Evolutionary conservation across 2,113 vertebrate genomes (phyloP), one percentile per base, ranked within the genome.

Genomic region (Notothenia rossii): DNA sequence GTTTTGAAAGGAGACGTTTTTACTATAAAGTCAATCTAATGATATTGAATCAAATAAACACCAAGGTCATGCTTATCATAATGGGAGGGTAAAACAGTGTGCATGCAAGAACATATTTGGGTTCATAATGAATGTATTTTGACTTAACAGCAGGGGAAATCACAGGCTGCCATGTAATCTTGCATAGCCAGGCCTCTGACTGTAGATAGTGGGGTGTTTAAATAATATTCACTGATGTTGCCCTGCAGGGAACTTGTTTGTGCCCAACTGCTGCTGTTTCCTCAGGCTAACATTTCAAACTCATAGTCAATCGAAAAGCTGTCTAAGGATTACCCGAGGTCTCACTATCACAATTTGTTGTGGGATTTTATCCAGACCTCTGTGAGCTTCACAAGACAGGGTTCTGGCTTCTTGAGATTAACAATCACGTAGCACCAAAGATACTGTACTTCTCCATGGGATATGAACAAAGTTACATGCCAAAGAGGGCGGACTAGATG

Each of bases 401-500:
- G 10, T 46, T 79, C 36, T 59, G 75, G 66, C 46, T 50, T 25
- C 60, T 75, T 25, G 36, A 71, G 50, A 83, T 73, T 64, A 82
- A 71, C 58, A 59, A 68, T 69, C 33, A 20, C 36, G 50, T 64
- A 33, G 36, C 29, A 15, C 54, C 53, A 64, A 40, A 68, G 63
- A 77, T 75, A 71, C 67, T 84, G 59, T 48, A 51, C 45, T 53
- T 72, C 48, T 83, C 72, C 10, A 5, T 72, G 71, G 68, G 51
- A 77, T 84, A 56, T 73, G 73, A 58, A 66, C 80, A 82, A 45
- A 54, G 56, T 3, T 66, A 22, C 56, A 59, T 62, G 67, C 69
- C 72, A 75, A 71, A 11, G 22, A 75, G 82, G 68, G 70, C 59
- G 86, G 79, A 81, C 65, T 54, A n/a, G 83, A 75, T 54, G 68